Conservation (phyloP, 35 echinoderm and acorn worm genomes). For the Strongylocentrotus purpuratus region DNA sequence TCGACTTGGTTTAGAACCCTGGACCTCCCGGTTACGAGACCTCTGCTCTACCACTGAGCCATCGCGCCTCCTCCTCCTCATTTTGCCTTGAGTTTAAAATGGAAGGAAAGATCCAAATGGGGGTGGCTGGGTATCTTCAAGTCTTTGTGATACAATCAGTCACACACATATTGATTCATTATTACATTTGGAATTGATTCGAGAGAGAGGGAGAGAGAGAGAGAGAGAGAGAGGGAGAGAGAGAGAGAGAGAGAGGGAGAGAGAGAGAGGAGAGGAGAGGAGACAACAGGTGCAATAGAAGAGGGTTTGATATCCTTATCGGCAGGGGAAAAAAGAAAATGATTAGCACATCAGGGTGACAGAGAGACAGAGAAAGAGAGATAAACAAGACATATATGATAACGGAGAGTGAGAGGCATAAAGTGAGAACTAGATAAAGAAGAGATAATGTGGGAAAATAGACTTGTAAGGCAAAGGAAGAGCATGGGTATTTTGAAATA, state of each 20-base stretch:
- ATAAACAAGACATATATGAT: not conserved
- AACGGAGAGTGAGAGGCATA: not conserved
- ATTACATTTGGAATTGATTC: conserved; percentile 5
- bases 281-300: not conserved
- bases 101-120: not conserved
- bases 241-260: too few relatives aligned
- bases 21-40: too few relatives aligned
- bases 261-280: not conserved
- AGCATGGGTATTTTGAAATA: too few relatives aligned
- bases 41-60: too few relatives aligned
- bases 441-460: too few relatives aligned
- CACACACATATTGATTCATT: not conserved
- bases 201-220: not conserved
- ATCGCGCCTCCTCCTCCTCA: too few relatives aligned
- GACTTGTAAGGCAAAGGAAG: too few relatives aligned
- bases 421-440: too few relatives aligned
- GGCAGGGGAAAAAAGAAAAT: not conserved
- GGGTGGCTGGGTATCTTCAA: not conserved
- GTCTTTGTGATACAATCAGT: not conserved
- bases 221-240: too few relatives aligned
- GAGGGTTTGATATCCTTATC: not conserved
- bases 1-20: too few relatives aligned
- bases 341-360: not conserved
- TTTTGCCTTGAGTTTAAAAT: not conserved
- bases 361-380: not conserved